Conservation (phyloP, 2,888 invertebrate genomes). For the Conus canariensis region DNA sequence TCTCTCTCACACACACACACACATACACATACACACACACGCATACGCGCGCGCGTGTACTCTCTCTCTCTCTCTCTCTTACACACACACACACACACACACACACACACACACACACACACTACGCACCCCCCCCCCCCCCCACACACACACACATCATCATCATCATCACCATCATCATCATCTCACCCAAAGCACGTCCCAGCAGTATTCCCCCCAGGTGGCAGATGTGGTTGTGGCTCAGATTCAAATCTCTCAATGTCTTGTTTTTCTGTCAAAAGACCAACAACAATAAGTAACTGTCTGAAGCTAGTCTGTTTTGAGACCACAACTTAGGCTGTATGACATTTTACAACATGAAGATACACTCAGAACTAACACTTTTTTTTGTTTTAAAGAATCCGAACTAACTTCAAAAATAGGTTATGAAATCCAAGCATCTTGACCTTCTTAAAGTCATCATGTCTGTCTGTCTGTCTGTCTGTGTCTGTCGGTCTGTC, state of each 20-base stretch:
- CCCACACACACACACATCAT: background rate
- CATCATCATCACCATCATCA: background rate
- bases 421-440: too few relatives aligned
- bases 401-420: too few relatives aligned
- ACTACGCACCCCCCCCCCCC: background rate
- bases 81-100: background rate
- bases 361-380: too few relatives aligned
- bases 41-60: background rate
- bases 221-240: slow-evolving; percentile 63
- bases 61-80: background rate
- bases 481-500: too few relatives aligned
- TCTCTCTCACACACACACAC: background rate
- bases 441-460: too few relatives aligned
- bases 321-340: too few relatives aligned
- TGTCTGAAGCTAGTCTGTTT: too few relatives aligned
- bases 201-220: slow-evolving; percentile 61
- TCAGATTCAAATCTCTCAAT: slow-evolving; percentile 52
- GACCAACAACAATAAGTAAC: too few relatives aligned
- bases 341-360: too few relatives aligned
- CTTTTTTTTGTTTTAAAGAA: too few relatives aligned
- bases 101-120: background rate
- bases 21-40: background rate
- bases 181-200: slow-evolving; percentile 60
- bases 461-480: too few relatives aligned
- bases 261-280: slow-evolving; percentile 48